phyloP scores from a whole-genome alignment of 1,140 invertebrate species.

The Fragariocoptes setiger region DNA sequence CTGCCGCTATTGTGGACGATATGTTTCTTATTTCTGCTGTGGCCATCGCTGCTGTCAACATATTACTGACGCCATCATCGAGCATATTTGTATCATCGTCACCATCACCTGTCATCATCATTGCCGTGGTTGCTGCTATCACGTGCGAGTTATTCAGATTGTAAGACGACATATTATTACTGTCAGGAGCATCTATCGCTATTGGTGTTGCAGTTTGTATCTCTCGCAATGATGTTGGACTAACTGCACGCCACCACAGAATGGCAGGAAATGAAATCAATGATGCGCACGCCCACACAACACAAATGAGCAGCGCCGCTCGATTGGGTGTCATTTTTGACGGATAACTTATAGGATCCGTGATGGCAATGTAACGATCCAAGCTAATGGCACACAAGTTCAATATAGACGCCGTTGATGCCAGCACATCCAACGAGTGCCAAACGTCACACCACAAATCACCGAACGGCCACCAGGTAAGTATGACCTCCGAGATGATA shows the following conservation, averaged over 20 bases:
- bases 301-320: constrained; percentile 43
- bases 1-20: not conserved
- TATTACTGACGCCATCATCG: no score
- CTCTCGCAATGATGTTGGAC: constrained; percentile 14
- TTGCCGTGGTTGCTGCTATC: not conserved
- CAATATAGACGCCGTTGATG: constrained; percentile 73
- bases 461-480: constrained; percentile 16
- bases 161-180: not conserved
- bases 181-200: not conserved
- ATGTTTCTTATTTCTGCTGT: not conserved
- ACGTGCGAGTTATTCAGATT: not conserved
- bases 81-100: no score
- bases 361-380: constrained; percentile 90
- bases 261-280: constrained; percentile 85
- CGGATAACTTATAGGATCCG: constrained; percentile 80
- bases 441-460: constrained; percentile 66
- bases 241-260: constrained; percentile 55
- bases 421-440: constrained; percentile 79
- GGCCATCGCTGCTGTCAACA: not conserved
- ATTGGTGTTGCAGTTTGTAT: not conserved
- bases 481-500: constrained; percentile 35
- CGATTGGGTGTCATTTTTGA: constrained; percentile 50
- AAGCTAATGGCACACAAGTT: constrained; percentile 93
- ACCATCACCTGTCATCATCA: no score
- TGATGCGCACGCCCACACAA: constrained; percentile 67